phyloP scores from a whole-genome alignment of 2,113 vertebrate genomes.

The Cromileptes altivelis region DNA sequence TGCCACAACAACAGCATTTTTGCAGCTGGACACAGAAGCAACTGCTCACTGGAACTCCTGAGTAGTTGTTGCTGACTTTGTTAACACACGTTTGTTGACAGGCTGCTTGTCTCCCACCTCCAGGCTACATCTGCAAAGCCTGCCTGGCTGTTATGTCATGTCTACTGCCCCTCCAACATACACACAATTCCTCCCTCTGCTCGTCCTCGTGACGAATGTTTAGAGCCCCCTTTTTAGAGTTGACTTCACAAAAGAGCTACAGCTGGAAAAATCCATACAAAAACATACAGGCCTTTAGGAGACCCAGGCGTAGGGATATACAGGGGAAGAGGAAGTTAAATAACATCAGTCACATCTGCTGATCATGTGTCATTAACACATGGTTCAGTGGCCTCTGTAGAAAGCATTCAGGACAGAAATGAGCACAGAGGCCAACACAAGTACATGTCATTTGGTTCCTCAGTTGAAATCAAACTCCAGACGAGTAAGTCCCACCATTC shows the following conservation, averaged over 20 bases:
- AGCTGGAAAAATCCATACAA: neutral
- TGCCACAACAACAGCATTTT: neutral
- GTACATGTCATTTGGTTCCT: neutral
- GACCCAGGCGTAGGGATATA: neutral
- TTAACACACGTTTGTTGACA: conserved; percentile 12
- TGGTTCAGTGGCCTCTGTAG: neutral
- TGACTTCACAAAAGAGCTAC: conserved; percentile 10
- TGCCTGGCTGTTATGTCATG: conserved; percentile 48
- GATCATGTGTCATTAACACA: conserved; percentile 8
- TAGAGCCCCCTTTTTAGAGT: conserved; percentile 33
- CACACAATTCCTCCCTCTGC: neutral
- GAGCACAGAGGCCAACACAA: neutral
- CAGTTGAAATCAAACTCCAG: neutral
- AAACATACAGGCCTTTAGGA: neutral
- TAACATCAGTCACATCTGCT: neutral
- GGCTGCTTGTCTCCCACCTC: conserved; percentile 37
- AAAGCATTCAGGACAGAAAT: neutral
- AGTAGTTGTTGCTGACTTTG: conserved; percentile 2
- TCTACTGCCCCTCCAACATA: conserved; percentile 19
- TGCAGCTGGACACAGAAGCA: neutral
- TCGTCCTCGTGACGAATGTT: conserved; percentile 34
- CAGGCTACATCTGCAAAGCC: conserved; percentile 26
- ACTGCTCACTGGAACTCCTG: neutral
- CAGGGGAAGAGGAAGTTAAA: conserved; percentile 3
- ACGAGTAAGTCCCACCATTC: neutral